These are phyloP conservation scores for Pyrrhosoma nymphula DNA, from an alignment of 2,888 invertebrate genomes.

Conservation along the genomic window DNA sequence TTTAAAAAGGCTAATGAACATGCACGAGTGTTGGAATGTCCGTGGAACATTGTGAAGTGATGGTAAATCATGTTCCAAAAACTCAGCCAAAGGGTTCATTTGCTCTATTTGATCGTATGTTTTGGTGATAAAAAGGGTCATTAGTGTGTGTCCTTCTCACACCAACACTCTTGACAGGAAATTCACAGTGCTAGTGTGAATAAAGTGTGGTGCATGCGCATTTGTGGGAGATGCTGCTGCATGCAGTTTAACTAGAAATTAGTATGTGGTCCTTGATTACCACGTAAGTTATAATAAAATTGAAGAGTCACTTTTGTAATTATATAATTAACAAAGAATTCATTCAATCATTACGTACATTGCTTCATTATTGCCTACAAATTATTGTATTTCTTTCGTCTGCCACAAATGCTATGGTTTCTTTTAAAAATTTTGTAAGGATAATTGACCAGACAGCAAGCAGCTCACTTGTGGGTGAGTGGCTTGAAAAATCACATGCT, in stretches of 20 bases:
- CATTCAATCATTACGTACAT: conserved; percentile 26
- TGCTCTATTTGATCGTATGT: conserved; percentile 12
- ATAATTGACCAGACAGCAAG: background rate
- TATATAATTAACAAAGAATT: conserved; percentile 3
- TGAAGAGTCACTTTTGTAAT: conserved; percentile 40
- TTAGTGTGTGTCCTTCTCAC: background rate
- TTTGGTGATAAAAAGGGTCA: background rate
- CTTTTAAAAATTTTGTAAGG: conserved; percentile 41
- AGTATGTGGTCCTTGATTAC: conserved; percentile 37
- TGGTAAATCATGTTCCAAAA: background rate
- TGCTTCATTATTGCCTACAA: conserved; percentile 28
- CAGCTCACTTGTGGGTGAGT: background rate
- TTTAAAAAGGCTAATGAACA: conserved; percentile 28
- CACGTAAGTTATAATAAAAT: conserved; percentile 38
- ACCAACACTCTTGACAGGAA: conserved; percentile 12
- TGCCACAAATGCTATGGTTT: background rate
- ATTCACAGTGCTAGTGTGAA: conserved; percentile 52
- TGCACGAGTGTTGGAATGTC: conserved; percentile 28
- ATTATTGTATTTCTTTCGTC: conserved; percentile 28
- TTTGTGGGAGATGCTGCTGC: background rate
- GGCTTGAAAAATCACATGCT: background rate
- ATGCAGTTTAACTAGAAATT: conserved; percentile 48
- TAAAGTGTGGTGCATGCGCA: background rate
- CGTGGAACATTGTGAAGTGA: background rate
- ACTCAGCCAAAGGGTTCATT: conserved; percentile 45